Percentiles rank a stretch among this genome's conserved stretches.
These are phyloP conservation scores for Ichneumoninae sp. DNA, from an alignment of 2,888 invertebrate genomes.

Conservation along the genomic window DNA sequence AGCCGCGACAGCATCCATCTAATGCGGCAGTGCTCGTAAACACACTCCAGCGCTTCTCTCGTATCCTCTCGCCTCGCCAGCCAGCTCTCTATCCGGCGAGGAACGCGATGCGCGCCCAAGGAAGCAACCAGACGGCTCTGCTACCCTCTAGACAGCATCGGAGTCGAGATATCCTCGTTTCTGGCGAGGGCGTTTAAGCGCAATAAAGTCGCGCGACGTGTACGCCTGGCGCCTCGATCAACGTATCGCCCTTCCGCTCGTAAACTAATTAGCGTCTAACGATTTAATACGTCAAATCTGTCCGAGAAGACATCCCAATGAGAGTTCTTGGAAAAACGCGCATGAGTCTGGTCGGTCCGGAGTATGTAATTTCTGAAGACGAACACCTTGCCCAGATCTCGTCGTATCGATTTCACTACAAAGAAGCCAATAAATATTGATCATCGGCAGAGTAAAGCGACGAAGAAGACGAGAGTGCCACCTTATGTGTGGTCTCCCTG, in stretches of 20 bases:
- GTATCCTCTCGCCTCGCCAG: conserved; percentile 36
- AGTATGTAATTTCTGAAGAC: background rate
- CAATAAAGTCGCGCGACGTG: conserved; percentile 69
- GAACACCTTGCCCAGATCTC: background rate
- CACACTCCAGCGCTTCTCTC: conserved; percentile 70
- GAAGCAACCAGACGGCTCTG: conserved; percentile 53
- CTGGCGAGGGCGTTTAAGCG: conserved; percentile 67
- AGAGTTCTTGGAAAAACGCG: background rate
- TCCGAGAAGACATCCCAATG: background rate
- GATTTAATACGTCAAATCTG: background rate
- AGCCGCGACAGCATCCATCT: conserved; percentile 78
- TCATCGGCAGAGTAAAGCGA: background rate
- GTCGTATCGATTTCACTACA: background rate
- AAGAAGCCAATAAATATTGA: background rate
- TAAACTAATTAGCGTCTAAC: conserved; percentile 63
- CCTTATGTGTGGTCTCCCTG: background rate
- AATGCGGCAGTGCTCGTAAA: conserved; percentile 78
- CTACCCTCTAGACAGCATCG: conserved; percentile 30
- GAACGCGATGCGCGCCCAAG: conserved; percentile 45
- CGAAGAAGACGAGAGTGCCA: background rate
- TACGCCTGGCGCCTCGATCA: conserved; percentile 55
- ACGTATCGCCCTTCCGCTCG: conserved; percentile 53
- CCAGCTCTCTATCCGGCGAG: conserved; percentile 43
- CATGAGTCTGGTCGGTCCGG: background rate
- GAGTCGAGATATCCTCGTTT: conserved; percentile 58